Evolutionary conservation across 2,113 vertebrate species (phyloP), one percentile per base, ranked within the genome.

Genomic region (Psilopsiagon aurifrons): DNA sequence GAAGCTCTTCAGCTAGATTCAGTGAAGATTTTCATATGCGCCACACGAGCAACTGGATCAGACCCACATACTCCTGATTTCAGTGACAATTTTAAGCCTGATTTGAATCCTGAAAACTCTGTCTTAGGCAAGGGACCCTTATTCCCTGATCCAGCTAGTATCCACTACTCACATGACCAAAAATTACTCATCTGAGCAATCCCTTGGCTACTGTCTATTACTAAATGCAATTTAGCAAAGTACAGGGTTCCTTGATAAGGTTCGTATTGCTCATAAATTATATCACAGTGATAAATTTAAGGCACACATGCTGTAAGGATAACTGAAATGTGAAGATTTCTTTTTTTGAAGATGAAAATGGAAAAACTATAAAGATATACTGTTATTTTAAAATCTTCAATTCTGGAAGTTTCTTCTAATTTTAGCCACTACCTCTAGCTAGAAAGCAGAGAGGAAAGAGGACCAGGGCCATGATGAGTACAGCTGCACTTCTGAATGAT

Each of bases 21-120:
- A 0, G 10, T 24, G 47, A 71, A 68, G n/a, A 64, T 27, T 76
- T 64, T 64, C 29, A 19, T 22, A 13, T 1, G 11, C 0, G 0
- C 35, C 60, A 7, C 1, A 0, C 15, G 19, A 77, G 24, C 29
- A 87, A 8, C 39, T 64, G 29, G 24, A 39, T 79, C 39, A 90
- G 28, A 82, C 25, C 27, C 70, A 49, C 7, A 10, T 9, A 9
- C 2, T 57, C 17, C 39, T 27, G 37, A 33, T 6, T 44, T 14
- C 51, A 46, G 24, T 5, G 60, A 78, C 28, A 37, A 63, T 41
- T 28, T 59, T 74, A 13, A 67, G 37, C 13, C 74, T 11, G 4
- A 5, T 82, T 59, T 44, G 29, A 76, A 78, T 51, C 35, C 37
- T 55, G n/a, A 70, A 78, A 89, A 74, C 22, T 17, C 10, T 63